Base-by-base conservation (phyloP, 1,140 invertebrate genomes). In the Papilio aristodemus region DNA sequence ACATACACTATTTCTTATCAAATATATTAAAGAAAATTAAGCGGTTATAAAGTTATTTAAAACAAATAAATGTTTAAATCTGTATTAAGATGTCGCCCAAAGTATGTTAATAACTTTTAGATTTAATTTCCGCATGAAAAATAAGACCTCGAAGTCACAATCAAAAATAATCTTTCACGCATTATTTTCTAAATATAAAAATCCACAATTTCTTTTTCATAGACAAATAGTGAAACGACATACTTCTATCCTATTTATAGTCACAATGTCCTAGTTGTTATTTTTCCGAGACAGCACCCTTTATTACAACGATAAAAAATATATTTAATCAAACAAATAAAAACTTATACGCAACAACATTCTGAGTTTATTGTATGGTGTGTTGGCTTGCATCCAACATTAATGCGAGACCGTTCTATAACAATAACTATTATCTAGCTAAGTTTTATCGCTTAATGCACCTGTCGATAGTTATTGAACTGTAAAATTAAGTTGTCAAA, bases 361-460 rank as follows among this genome's bases (percentile, higher is more conserved):
- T 39, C n/a, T 41, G 11, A 13, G 62, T 64, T 41, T 64, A 64
- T 64, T 64, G 62, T 64, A 64, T 64, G 43, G 37, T 9, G 25
- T 17, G 39, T 64, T 64, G 62, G 62, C 62, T 64, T 64, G 62
- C 25, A 19, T 32, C 62, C 62, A 64, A 64, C 39, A 46, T 41
- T 46, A 62, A 64, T 64, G 62, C 38, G n/a, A 37, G 0, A 38
- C 36, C 11, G 25, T 64, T 41, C 54, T 8, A 46, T 64, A 64
- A 64, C 25, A 3, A 64, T 64, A 43, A 46, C 62, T 25, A 46
- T 64, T 64, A 46, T 64, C 62, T 43, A 63, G 60, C 38, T 43
- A 64, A 64, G 62, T 46, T 64, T 64, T 19, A 39, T 64, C 39
- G 62, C 62, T 43, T 39, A 46, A 64, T 64, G 62, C 62, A 64